Evolutionary conservation across 2,797 vertebrate genomes (phyloP).

Genomic region (Sebastes oblongus): DNA sequence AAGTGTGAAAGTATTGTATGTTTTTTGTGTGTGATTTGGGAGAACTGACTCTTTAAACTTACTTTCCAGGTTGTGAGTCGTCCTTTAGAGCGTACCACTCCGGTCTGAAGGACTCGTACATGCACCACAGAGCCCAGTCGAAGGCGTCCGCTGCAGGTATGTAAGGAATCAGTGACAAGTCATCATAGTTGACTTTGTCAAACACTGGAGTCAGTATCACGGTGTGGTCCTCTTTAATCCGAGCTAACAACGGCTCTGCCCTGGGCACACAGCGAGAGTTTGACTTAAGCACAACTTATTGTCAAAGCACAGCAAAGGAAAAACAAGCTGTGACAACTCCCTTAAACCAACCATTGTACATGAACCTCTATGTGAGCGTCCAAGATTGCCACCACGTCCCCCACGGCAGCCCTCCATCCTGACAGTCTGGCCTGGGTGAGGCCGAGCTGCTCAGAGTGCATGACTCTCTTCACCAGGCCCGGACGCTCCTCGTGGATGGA

Average conservation of each 20-base stretch:
- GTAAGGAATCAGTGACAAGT: conserved; percentile 70
- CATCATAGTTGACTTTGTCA: conserved; percentile 78
- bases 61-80: conserved; percentile 79
- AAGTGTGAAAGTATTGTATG: neutral
- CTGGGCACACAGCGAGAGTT: conserved; percentile 44
- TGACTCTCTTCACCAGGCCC: conserved; percentile 73
- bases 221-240: conserved; percentile 82
- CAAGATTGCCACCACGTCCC: conserved; percentile 85
- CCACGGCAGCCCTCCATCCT: conserved; percentile 77
- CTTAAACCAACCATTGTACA: conserved; percentile 68
- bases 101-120: conserved; percentile 72
- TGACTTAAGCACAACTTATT: neutral
- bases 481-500: conserved; percentile 65
- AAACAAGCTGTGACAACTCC: neutral
- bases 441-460: conserved; percentile 76
- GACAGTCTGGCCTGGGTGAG: conserved; percentile 82
- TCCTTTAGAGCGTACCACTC: conserved; percentile 80
- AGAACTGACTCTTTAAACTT: conserved; percentile 34
- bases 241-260: conserved; percentile 84
- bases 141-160: conserved; percentile 67
- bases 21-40: neutral
- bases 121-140: conserved; percentile 85
- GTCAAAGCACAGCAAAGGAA: neutral
- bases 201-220: conserved; percentile 83
- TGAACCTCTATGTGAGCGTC: conserved; percentile 86